A percentile compares a stretch with the other conserved stretches of the same genome.
phyloP scores from a whole-genome alignment of 2,888 invertebrate genomes.

The Mesoligia furuncula region DNA sequence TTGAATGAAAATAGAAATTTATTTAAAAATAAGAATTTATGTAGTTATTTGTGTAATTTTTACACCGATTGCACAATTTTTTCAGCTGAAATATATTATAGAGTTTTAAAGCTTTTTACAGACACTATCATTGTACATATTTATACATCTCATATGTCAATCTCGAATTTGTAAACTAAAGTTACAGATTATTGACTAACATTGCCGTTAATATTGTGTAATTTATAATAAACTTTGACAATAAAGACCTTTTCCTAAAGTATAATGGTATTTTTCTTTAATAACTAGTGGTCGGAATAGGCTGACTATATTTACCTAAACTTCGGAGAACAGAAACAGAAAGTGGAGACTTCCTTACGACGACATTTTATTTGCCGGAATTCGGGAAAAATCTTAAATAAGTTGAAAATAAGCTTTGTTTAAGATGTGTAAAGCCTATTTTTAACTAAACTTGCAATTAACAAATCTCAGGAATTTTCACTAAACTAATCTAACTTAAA shows the following conservation, averaged over 20 bases:
- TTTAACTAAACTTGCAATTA: no score
- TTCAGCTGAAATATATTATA: slow-evolving; percentile 42
- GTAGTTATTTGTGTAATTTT: slow-evolving; percentile 57
- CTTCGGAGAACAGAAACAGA: no score
- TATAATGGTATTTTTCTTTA: slow-evolving; percentile 51
- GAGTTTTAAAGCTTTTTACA: slow-evolving; percentile 70
- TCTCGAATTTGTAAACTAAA: slow-evolving; percentile 74
- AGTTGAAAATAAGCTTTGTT: no score
- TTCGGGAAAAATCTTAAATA: no score
- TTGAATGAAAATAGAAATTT: slow-evolving; percentile 20
- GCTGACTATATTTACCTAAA: no score
- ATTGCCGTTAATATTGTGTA: slow-evolving; percentile 83
- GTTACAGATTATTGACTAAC: slow-evolving; percentile 64
- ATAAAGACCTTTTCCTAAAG: slow-evolving; percentile 85
- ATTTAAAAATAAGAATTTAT: slow-evolving; percentile 25
- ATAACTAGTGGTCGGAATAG: no score
- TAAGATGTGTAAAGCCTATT: no score
- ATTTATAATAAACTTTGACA: slow-evolving; percentile 83
- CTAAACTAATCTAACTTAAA: no score
- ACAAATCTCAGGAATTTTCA: no score
- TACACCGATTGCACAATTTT: slow-evolving; percentile 57
- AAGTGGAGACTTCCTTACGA: no score
- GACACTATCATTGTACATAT: slow-evolving; percentile 68
- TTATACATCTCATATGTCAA: slow-evolving; percentile 68
- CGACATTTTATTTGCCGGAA: no score